Conservation (phyloP, 2,113 vertebrate genomes). For the Saccopteryx leptura region DNA sequence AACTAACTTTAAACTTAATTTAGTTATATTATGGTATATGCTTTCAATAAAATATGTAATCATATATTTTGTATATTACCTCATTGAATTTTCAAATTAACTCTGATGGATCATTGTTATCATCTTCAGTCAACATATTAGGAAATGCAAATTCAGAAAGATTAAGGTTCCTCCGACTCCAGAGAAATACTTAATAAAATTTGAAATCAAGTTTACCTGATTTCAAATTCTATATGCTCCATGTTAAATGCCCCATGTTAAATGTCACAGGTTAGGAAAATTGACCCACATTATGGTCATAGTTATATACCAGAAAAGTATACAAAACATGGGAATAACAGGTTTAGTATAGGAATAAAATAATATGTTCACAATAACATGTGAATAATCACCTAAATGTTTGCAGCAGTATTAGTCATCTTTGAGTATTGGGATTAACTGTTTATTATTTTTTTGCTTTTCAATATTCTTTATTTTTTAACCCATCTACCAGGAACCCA, state of each 20-base stretch:
- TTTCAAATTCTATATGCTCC: neutral
- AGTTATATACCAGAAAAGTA: neutral
- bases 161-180: neutral
- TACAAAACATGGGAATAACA: neutral
- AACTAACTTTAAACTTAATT: neutral
- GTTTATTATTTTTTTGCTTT: neutral
- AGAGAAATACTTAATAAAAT: neutral
- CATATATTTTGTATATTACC: neutral
- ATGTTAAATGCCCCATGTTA: neutral
- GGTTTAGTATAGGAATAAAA: neutral
- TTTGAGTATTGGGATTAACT: neutral
- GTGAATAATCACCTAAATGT: slow-evolving; percentile 13
- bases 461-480: slow-evolving; percentile 16
- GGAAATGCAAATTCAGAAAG: slow-evolving; percentile 18
- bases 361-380: neutral
- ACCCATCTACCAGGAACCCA: neutral
- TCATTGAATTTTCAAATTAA: slow-evolving; percentile 10
- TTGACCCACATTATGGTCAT: neutral
- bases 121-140: neutral
- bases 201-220: neutral
- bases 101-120: neutral
- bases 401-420: neutral
- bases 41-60: slow-evolving; percentile 12
- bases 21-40: neutral
- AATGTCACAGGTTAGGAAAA: neutral